phyloP scores from a whole-genome alignment of 1,140 invertebrate genomes.

The Orchesella cincta region DNA sequence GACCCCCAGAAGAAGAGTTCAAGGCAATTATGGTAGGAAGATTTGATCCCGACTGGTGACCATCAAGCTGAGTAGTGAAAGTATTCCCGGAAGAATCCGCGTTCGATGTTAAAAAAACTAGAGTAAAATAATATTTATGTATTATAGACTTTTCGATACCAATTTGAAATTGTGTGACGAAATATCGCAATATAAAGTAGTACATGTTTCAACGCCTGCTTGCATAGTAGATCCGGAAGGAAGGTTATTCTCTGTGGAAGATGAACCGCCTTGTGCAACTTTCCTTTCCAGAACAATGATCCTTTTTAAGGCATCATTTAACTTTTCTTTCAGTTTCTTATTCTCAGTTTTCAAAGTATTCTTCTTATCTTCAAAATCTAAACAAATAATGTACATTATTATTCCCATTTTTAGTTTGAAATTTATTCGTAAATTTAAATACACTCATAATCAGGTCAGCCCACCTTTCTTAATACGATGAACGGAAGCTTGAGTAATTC shows the following conservation, averaged over 20 bases:
- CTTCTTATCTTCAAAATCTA: conserved; percentile 39
- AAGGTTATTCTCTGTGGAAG: too few species aligned
- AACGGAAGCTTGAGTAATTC: conserved; percentile 46
- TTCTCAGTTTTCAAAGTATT: conserved; percentile 42
- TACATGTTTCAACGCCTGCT: not conserved
- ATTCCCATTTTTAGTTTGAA: too few species aligned
- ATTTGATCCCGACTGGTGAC: not conserved
- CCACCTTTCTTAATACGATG: conserved; percentile 42
- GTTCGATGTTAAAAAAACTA: not conserved
- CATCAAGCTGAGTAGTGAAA: not conserved
- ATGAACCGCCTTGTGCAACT: too few species aligned
- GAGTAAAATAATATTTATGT: too few species aligned
- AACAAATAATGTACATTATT: too few species aligned
- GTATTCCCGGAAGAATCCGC: too few species aligned
- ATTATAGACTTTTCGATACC: too few species aligned
- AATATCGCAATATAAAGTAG: too few species aligned
- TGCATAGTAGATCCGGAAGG: too few species aligned
- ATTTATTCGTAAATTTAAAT: too few species aligned
- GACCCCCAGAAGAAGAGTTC: conserved; percentile 1
- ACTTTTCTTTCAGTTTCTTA: conserved; percentile 39
- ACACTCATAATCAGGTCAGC: too few species aligned
- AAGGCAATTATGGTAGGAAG: conserved; percentile 17
- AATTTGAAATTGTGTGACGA: not conserved
- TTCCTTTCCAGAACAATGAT: conserved; percentile 29
- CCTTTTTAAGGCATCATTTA: conserved; percentile 34